These are phyloP conservation scores for Meta bourneti DNA, from an alignment of 2,888 invertebrate genomes.

Conservation along the genomic window DNA sequence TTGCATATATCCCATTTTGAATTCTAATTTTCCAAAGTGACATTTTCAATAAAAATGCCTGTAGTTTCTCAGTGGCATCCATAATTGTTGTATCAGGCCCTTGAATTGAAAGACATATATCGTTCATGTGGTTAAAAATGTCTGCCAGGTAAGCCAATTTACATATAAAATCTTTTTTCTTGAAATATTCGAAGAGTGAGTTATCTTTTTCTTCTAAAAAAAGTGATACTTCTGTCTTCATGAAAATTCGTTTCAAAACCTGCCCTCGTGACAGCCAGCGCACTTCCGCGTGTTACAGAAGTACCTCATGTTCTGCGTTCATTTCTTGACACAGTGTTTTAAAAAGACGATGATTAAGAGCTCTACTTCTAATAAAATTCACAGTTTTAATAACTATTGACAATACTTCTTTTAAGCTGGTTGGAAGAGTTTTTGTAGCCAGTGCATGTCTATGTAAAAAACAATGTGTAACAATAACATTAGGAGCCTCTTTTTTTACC, in stretches of 20 bases:
- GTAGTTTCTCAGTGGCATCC: conserved; percentile 62
- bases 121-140: conserved; percentile 70
- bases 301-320: conserved; percentile 62
- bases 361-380: conserved; percentile 65
- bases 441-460: conserved; percentile 39
- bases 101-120: conserved; percentile 65
- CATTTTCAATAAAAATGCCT: conserved; percentile 59
- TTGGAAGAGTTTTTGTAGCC: conserved; percentile 63
- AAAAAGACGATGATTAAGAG: conserved; percentile 56
- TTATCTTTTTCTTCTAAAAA: conserved; percentile 68
- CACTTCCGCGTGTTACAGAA: conserved; percentile 59
- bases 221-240: conserved; percentile 59
- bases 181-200: conserved; percentile 70
- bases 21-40: conserved; percentile 59
- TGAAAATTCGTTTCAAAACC: conserved; percentile 60
- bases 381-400: conserved; percentile 61
- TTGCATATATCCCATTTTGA: conserved; percentile 51
- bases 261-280: conserved; percentile 53
- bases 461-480: no score
- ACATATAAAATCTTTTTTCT: conserved; percentile 70
- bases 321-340: conserved; percentile 60
- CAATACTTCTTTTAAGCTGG: conserved; percentile 63
- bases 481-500: no score
- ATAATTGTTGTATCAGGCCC: conserved; percentile 56
- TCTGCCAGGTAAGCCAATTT: conserved; percentile 70